Evolutionary conservation across 2,113 vertebrate species (phyloP), one percentile per base, ranked within the genome.

Genomic region (Stictonetta naevosa): DNA sequence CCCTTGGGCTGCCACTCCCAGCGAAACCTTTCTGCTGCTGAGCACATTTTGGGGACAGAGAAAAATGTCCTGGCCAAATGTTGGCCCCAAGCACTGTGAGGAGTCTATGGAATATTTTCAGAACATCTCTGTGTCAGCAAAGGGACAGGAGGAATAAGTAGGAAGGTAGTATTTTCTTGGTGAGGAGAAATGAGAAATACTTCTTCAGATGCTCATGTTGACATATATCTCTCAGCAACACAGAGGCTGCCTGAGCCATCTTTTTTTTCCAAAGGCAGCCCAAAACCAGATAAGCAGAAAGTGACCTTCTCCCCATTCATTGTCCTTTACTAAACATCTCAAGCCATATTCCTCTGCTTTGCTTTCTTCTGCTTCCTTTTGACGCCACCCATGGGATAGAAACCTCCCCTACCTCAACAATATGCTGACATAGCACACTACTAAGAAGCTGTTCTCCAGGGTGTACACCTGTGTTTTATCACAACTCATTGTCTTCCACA

Each of bases 391-490:
- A 21, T 59, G 66, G 68, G 86, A 52, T 36, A 44, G 73, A 83
- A 92, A 66, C 69, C 40, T 79, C 46, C 42, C 31, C 19, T 84
- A 71, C 63, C 48, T 73, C 62, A 2, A 4, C 69, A 88, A 93
- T 62, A 62, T 0, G 13, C 88, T 92, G 77, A 82, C 62, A 83
- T 76, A 87, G 67, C 77, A 85, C 62, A 81, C 18, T 25, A 83
- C 60, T 71, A 55, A 92, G 93, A 84, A 75, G 66, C 42, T 88
- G 34, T 53, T 94, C 83, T 94, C 38, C 83, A 68, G 88, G 91
- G 77, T 86, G 77, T 79, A 71, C 85, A 95, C 83, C 94, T 95
- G 80, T 90, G 85, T 88, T 95, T 92, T 93, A 86, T 78, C 83
- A 83, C 53, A 90, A 50, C 55, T 81, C 80, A 55, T 74, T 56